phyloP scores from a whole-genome alignment of 2,888 invertebrate species.

The Notodromas monacha region DNA sequence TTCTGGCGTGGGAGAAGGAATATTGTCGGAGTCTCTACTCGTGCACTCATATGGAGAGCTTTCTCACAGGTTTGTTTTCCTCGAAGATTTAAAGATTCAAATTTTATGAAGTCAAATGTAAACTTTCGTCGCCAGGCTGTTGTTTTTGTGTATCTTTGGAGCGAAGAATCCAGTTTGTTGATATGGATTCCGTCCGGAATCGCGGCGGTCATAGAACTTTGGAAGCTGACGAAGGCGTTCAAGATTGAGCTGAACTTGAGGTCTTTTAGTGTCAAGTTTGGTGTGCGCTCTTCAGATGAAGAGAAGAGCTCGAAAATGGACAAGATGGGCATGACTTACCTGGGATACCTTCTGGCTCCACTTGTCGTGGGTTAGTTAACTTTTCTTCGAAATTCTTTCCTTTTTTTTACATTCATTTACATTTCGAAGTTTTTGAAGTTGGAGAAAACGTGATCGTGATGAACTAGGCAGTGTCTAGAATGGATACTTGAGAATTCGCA shows the following conservation, averaged over 20 bases:
- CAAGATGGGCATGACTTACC: slow-evolving; percentile 64
- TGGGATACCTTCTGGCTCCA: slow-evolving; percentile 59
- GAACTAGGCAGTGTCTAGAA: no score
- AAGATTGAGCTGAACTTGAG: slow-evolving; percentile 27
- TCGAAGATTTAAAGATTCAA: no score
- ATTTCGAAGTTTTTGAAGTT: no score
- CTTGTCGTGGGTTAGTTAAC: no score
- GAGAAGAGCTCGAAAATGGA: slow-evolving; percentile 51
- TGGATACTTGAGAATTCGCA: no score
- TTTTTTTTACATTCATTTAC: no score
- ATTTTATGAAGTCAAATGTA: slow-evolving; percentile 25
- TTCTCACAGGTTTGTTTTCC: no score
- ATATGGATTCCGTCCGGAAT: slow-evolving; percentile 50
- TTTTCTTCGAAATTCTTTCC: no score
- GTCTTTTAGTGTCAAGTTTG: slow-evolving; percentile 16
- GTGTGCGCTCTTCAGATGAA: slow-evolving; percentile 27
- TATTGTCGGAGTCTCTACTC: slow-evolving; percentile 52
- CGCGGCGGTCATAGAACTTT: slow-evolving; percentile 21
- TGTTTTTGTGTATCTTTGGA: slow-evolving; percentile 62
- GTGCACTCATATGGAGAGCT: slow-evolving; percentile 68
- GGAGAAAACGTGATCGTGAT: no score
- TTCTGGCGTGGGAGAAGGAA: slow-evolving; percentile 66
- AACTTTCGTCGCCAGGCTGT: slow-evolving; percentile 27
- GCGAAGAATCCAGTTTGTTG: slow-evolving; percentile 63
- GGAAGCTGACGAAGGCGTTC: slow-evolving; percentile 79